Evolutionary conservation across 2,888 invertebrate genomes (phyloP), one percentile per base, ranked within the genome.

Genomic region (Drepanosiphum platanoidis): DNA sequence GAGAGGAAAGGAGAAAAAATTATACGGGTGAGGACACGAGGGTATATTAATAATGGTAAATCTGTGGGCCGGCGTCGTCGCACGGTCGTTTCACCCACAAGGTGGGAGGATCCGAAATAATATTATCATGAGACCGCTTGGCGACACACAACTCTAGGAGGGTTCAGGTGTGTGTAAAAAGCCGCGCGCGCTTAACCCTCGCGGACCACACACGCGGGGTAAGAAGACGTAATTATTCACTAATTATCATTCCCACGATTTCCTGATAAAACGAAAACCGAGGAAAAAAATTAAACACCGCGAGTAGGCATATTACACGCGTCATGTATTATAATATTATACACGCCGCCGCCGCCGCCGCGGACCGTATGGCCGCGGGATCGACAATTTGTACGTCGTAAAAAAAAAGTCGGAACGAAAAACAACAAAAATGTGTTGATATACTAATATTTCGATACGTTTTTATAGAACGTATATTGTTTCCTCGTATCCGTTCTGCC

Each of bases 231-330:
- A 83, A 83, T 83, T 83, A 83, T 83, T 83, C 83, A 83, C 83
- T 83, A 83, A 83, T 83, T 83, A 83, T 68, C 83, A 83, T 83
- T 83, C 83, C 83, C 83, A 83, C 83, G 83, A 75, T 83, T 83
- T 75, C 74, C 74, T 46, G 74, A 83, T 83, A 64, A 68, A 46
- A 83, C 27, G 30, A 75, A 34, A 74, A 39, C 22, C 22, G 42
- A 72, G 9, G 18, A 83, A 66, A 9, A 52, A 61, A 39, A 72
- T 22, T n/a, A 79, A 68, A 58, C 27, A 66, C 0, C 3, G 1
- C 15, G n/a, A 22, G 18, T 32, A 13, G 11, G 27, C 1, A 3
- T 9, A 39, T 7, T 11, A 30, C 30, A 30, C 27, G 52, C 32
- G 13, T 4, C 46, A 27, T 22, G 18, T 36, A 58, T 64, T 22